These are phyloP conservation scores for Panthera uncia DNA, from an alignment of 2,113 vertebrate species.

Conservation along the genomic window DNA sequence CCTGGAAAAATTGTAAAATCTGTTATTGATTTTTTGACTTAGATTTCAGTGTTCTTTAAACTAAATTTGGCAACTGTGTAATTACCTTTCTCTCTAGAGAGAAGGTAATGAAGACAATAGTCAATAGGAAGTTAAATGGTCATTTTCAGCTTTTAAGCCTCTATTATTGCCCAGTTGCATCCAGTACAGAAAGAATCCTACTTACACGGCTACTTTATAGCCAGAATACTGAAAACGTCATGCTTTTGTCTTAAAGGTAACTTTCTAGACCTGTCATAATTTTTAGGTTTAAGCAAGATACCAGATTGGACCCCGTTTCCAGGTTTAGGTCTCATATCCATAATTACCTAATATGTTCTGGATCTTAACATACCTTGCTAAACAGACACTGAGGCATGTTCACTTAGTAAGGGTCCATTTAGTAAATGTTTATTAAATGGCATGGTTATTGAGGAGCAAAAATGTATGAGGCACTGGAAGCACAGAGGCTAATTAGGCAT, in stretches of 20 bases:
- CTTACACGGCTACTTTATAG: neutral
- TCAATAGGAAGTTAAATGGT: neutral
- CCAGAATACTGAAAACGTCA: neutral
- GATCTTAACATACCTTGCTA: neutral
- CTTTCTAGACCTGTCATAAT: neutral
- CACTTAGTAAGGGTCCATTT: neutral
- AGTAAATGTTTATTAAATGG: neutral
- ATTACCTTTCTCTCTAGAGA: constrained; percentile 26
- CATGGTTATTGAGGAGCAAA: neutral
- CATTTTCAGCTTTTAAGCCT: neutral
- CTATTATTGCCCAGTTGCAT: neutral
- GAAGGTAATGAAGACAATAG: neutral
- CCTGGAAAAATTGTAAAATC: neutral
- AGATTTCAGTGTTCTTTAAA: neutral
- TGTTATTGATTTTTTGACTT: neutral
- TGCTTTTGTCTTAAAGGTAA: neutral
- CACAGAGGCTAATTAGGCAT: neutral
- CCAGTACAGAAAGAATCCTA: neutral
- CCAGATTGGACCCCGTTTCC: neutral
- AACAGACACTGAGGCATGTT: neutral
- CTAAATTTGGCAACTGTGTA: neutral
- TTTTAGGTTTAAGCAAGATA: neutral
- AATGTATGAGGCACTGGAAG: neutral
- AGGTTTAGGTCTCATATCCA: neutral
- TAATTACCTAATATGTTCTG: neutral